A percentile compares a stretch with the other conserved stretches of the same genome.
phyloP scores from a whole-genome alignment of 1,140 invertebrate genomes.

The Drusus annulatus region DNA sequence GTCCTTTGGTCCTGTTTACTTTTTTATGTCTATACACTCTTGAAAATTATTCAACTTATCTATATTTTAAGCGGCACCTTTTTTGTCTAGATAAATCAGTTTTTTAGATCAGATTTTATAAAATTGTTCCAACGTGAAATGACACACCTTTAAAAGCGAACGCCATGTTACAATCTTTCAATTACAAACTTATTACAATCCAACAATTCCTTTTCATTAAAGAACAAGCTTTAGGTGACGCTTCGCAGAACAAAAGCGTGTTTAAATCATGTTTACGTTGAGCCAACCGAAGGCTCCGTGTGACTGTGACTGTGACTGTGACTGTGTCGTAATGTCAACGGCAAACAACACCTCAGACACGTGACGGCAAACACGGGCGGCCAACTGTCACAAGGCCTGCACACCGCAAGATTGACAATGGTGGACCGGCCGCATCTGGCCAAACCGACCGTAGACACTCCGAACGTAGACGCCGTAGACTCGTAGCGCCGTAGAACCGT shows the following conservation, averaged over 20 bases:
- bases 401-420: conserved; percentile 52
- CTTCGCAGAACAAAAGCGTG: not conserved
- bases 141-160: too few relatives aligned
- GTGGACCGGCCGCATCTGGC: conserved; percentile 25
- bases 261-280: conserved; percentile 24
- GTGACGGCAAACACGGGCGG: conserved; percentile 30
- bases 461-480: not conserved
- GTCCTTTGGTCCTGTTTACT: too few relatives aligned
- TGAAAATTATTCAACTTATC: too few relatives aligned
- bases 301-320: conserved; percentile 16
- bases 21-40: too few relatives aligned
- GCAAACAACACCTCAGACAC: conserved; percentile 48
- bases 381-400: conserved; percentile 4
- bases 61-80: too few relatives aligned
- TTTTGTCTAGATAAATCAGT: too few relatives aligned
- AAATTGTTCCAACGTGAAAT: too few relatives aligned
- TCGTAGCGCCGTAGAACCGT: too few relatives aligned
- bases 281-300: not conserved
- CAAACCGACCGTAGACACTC: conserved; percentile 11
- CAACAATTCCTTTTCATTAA: not conserved
- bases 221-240: not conserved
- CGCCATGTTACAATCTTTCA: too few relatives aligned
- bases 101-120: too few relatives aligned
- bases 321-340: conserved; percentile 43
- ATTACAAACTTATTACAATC: too few relatives aligned